Conservation (phyloP, 2,888 invertebrate genomes). For the Drosophila pseudotakahashii region DNA sequence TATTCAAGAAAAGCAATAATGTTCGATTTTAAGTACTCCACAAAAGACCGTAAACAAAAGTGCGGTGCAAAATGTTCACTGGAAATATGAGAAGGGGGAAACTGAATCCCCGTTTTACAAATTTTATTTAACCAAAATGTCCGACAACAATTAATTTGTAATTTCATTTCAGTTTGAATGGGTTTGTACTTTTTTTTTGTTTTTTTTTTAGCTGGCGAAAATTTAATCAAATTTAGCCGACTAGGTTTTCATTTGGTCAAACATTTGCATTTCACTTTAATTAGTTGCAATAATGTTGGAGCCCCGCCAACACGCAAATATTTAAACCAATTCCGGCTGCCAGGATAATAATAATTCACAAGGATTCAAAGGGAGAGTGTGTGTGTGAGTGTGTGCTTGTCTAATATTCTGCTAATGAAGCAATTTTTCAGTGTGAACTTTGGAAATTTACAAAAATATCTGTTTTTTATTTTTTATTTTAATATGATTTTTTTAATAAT, state of each 20-base stretch:
- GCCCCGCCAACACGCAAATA: conserved; percentile 29
- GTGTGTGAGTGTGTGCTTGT: conserved; percentile 14
- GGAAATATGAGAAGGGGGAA: neutral
- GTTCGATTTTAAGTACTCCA: no score
- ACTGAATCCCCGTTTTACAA: neutral
- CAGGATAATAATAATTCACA: conserved; percentile 12
- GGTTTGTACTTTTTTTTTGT: neutral
- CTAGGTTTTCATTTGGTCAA: conserved; percentile 54
- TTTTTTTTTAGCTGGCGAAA: conserved; percentile 14
- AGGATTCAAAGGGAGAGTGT: neutral
- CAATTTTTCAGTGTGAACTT: conserved; percentile 41
- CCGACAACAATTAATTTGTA: conserved; percentile 38
- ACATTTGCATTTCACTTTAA: conserved; percentile 72
- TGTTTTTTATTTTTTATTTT: neutral
- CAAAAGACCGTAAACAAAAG: no score
- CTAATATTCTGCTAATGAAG: conserved; percentile 65
- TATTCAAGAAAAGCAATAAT: no score
- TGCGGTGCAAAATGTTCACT: neutral
- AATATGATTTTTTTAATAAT: no score
- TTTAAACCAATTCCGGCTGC: conserved; percentile 34
- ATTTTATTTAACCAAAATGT: conserved; percentile 37
- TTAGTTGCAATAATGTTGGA: conserved; percentile 60
- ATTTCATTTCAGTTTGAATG: conserved; percentile 32
- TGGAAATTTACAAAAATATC: neutral
- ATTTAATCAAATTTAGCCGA: conserved; percentile 50